phyloP scores from a whole-genome alignment of 2,797 vertebrate genomes.

The Centropyge bicolor region DNA sequence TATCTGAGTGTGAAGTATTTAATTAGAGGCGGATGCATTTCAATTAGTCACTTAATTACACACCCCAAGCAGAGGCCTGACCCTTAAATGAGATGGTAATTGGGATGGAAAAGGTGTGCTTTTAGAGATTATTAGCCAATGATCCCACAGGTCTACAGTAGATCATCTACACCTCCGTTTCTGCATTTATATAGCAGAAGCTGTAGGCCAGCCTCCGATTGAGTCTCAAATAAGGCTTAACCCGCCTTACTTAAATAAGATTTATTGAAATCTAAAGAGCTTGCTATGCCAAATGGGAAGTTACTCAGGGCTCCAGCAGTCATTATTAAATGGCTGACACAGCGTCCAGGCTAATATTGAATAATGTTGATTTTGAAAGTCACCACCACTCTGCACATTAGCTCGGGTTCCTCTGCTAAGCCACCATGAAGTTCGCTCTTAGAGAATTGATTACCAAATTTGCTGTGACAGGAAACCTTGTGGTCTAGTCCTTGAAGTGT shows the following conservation, averaged over 20 bases:
- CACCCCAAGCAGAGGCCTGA: slow-evolving; percentile 80
- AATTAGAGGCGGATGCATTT: slow-evolving; percentile 87
- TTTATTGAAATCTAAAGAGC: slow-evolving; percentile 40
- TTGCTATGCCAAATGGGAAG: slow-evolving; percentile 34
- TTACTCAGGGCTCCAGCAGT: slow-evolving; percentile 33
- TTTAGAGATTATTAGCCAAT: slow-evolving; percentile 84
- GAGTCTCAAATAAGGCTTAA: slow-evolving; percentile 29
- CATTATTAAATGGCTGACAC: slow-evolving; percentile 51
- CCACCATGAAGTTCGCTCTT: slow-evolving; percentile 61
- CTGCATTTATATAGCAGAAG: slow-evolving; percentile 46
- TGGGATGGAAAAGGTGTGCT: slow-evolving; percentile 86
- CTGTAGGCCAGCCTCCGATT: neutral
- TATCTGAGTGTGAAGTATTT: slow-evolving; percentile 88
- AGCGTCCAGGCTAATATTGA: slow-evolving; percentile 45
- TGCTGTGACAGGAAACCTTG: slow-evolving; percentile 74
- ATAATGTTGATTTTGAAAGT: slow-evolving; percentile 61
- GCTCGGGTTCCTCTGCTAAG: slow-evolving; percentile 53
- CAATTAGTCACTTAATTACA: slow-evolving; percentile 89
- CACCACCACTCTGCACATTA: slow-evolving; percentile 54
- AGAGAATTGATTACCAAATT: slow-evolving; percentile 76
- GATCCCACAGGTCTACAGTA: slow-evolving; percentile 73
- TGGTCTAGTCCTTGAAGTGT: slow-evolving; percentile 66
- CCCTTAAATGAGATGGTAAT: slow-evolving; percentile 86
- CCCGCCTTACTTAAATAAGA: slow-evolving; percentile 30
- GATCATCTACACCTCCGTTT: slow-evolving; percentile 57